These are phyloP conservation scores for Panzeria rudis DNA, from an alignment of 2,888 invertebrate species.

Conservation along the genomic window DNA sequence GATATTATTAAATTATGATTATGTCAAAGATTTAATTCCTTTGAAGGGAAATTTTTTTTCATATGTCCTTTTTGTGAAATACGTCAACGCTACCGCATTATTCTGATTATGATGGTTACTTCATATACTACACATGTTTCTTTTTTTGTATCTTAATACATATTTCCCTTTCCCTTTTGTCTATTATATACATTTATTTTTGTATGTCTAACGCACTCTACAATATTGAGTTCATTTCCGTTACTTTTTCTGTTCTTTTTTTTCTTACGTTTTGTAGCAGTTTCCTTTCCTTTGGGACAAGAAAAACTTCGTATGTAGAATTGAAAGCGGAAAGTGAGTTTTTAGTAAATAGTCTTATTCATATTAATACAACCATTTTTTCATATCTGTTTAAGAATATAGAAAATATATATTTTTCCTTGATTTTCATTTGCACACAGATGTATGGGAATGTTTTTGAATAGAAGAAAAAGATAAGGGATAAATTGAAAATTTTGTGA, in stretches of 20 bases:
- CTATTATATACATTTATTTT: background rate
- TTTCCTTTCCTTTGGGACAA: slow-evolving; percentile 54
- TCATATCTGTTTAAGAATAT: background rate
- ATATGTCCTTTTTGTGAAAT: slow-evolving; percentile 44
- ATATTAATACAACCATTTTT: slow-evolving; percentile 44
- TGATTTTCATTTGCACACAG: slow-evolving; percentile 3
- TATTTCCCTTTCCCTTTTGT: slow-evolving; percentile 44
- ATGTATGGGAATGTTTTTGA: background rate
- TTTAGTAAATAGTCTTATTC: slow-evolving; percentile 55
- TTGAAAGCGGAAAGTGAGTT: slow-evolving; percentile 58
- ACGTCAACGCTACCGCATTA: slow-evolving; percentile 54
- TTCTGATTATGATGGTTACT: slow-evolving; percentile 54
- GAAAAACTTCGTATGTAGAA: slow-evolving; percentile 35
- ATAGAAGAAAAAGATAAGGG: background rate
- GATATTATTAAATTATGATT: too few relatives aligned
- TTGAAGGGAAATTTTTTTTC: background rate
- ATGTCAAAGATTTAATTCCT: slow-evolving; percentile 23
- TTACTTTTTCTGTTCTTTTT: slow-evolving; percentile 68
- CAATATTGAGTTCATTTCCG: slow-evolving; percentile 71
- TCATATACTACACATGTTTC: background rate
- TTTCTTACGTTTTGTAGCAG: slow-evolving; percentile 40
- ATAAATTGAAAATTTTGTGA: background rate
- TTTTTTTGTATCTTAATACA: slow-evolving; percentile 44
- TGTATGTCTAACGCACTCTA: slow-evolving; percentile 36
- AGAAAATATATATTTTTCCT: background rate